Evolutionary conservation across 2,797 vertebrate species (phyloP).

Genomic region (Enteromius afrohamiltoni): DNA sequence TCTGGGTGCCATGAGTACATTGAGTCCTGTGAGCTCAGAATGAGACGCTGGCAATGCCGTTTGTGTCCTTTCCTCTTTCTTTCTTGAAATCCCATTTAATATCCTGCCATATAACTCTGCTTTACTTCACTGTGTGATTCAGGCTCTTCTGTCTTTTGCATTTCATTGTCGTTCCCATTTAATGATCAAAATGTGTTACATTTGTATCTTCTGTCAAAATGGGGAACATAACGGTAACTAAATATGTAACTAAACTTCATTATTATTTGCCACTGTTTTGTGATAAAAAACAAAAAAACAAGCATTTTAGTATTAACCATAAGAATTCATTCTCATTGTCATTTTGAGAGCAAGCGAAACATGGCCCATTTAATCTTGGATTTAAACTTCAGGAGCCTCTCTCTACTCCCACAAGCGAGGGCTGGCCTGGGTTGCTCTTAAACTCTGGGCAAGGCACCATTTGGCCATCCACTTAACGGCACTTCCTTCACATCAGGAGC

Average conservation of each 20-base stretch:
- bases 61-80: constrained; percentile 57
- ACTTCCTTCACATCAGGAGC: constrained; percentile 18
- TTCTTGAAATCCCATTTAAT: constrained; percentile 47
- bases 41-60: constrained; percentile 10
- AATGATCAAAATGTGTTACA: constrained; percentile 29
- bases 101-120: constrained; percentile 44
- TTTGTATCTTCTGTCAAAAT: constrained; percentile 11
- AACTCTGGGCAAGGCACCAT: constrained; percentile 41
- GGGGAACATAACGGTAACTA: not conserved
- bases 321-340: constrained; percentile 70
- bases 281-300: not conserved
- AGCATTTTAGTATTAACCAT: constrained; percentile 13
- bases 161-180: constrained; percentile 29
- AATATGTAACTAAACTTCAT: not conserved
- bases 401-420: constrained; percentile 65
- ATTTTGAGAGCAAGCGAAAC: constrained; percentile 70
- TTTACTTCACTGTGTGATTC: constrained; percentile 43
- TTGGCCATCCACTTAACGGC: constrained; percentile 37
- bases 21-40: constrained; percentile 41
- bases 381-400: constrained; percentile 46
- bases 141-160: not conserved
- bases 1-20: constrained; percentile 36
- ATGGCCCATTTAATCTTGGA: constrained; percentile 25
- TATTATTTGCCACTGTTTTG: constrained; percentile 23
- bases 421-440: constrained; percentile 37